Evolutionary conservation across 2,888 invertebrate genomes (phyloP).

Genomic region (Auanema sp.): DNA sequence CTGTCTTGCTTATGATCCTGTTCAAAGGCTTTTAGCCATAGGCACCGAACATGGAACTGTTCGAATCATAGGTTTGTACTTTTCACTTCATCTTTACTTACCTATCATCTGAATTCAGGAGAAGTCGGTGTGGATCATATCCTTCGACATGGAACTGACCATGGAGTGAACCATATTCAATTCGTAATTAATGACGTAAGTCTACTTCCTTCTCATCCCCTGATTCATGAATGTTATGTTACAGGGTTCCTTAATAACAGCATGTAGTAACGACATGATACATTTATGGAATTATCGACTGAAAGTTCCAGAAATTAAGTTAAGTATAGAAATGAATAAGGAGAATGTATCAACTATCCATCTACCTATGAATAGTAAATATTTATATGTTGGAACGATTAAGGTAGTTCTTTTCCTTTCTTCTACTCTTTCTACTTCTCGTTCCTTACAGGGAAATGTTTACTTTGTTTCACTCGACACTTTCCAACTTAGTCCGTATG

Average conservation of each 20-base stretch:
- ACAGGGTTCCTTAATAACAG: conserved; percentile 85
- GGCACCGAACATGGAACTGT: conserved; percentile 73
- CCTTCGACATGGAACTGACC: conserved; percentile 75
- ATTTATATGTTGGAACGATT: conserved; percentile 97
- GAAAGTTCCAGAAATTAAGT: conserved; percentile 76
- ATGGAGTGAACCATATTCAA: conserved; percentile 83
- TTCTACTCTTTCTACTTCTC: not conserved
- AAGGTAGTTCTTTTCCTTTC: conserved; percentile 32
- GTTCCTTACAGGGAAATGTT: conserved; percentile 80
- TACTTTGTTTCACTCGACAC: conserved; percentile 94
- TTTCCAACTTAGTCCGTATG: conserved; percentile 92
- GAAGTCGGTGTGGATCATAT: conserved; percentile 95
- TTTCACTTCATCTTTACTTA: not conserved
- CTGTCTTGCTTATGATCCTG: conserved; percentile 94
- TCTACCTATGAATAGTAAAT: conserved; percentile 94
- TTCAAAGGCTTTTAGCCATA: conserved; percentile 92
- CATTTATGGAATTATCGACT: conserved; percentile 93
- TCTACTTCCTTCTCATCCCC: too few relatives aligned
- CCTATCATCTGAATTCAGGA: conserved; percentile 23
- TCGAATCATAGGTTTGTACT: conserved; percentile 30
- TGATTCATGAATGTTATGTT: too few relatives aligned
- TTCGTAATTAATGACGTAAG: conserved; percentile 88
- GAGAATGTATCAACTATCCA: conserved; percentile 85
- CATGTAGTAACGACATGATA: conserved; percentile 90
- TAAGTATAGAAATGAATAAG: conserved; percentile 89